Evolutionary conservation across 1,140 invertebrate genomes (phyloP).

Genomic region (Drosophila cardini): DNA sequence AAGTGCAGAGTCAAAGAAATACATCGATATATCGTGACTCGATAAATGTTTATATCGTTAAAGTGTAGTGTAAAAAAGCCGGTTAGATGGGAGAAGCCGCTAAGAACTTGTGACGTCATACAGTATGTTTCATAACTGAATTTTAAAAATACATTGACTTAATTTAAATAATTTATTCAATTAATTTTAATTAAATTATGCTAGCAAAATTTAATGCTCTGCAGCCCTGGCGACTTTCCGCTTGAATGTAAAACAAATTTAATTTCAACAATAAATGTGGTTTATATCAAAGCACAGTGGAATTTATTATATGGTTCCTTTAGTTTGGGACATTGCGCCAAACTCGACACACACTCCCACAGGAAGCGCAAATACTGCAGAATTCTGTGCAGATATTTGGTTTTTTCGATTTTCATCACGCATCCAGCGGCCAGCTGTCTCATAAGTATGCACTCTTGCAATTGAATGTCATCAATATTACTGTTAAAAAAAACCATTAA

Average conservation of each 20-base stretch:
- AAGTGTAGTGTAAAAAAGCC: neutral
- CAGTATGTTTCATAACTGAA: neutral
- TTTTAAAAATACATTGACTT: neutral
- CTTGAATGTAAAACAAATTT: neutral
- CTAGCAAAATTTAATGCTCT: neutral
- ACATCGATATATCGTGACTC: conserved; percentile 13
- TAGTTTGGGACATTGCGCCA: neutral
- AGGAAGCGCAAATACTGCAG: conserved; percentile 3
- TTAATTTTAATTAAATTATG: neutral
- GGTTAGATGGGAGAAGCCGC: neutral
- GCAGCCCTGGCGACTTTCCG: neutral
- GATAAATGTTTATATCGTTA: neutral
- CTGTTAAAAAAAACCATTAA: neutral
- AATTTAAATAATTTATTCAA: neutral
- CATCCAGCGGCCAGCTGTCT: neutral
- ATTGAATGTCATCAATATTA: neutral
- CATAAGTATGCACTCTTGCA: neutral
- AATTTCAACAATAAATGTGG: neutral
- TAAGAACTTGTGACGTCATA: neutral
- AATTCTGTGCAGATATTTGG: neutral
- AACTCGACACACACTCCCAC: conserved; percentile 26
- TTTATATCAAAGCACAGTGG: neutral
- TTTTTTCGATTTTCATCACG: neutral
- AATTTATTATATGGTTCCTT: neutral
- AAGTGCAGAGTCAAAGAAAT: neutral